Evolutionary conservation across 2,888 invertebrate genomes (phyloP), one percentile per base, ranked within the genome.

Genomic region (Cephus spinipes): DNA sequence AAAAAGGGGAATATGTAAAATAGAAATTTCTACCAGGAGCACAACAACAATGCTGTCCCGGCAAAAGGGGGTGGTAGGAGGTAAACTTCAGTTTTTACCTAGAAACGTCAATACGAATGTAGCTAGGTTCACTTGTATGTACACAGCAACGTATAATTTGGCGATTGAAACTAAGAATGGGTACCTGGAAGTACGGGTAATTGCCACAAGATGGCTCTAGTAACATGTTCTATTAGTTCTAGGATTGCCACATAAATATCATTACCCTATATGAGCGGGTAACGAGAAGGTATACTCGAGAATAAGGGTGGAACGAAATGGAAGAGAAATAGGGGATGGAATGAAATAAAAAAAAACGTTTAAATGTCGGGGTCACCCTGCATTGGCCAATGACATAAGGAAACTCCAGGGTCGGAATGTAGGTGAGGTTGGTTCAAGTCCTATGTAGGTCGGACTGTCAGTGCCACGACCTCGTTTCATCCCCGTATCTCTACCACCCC

Each of bases 381-480:
- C 55, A 23, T 23, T 31, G 30, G 15, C 12, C 71, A 71, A 71
- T 71, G 71, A 31, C 71, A 31, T 71, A 15, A 71, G 31, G 30
- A 9, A 71, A 71, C 32, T 12, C 15, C 31, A 23, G 55, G 55
- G 12, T 71, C 1, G 31, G 31, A 71, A 71, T 71, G 9, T 15
- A 71, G 74, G 69, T 69, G 78, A 81, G 76, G 79, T 76, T 78
- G 80, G 83, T 79, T 77, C 76, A 76, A 85, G 82, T 85, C 85
- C 85, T 85, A 90, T 89, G 85, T 90, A 89, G 90, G 88, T 89
- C 90, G 86, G 83, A 87, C 87, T 88, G 88, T 88, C 88, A 87
- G 88, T 89, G 87, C 84, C 87, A 87, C 86, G 89, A 87, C 90
- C 89, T 83, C 83, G 85, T 88, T 89, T 85, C 81, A 79, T 77